A percentile compares a stretch with the other conserved stretches of the same genome.
Conservation (phyloP, 2,113 vertebrate species). For the Pollimyrus isidori region DNA sequence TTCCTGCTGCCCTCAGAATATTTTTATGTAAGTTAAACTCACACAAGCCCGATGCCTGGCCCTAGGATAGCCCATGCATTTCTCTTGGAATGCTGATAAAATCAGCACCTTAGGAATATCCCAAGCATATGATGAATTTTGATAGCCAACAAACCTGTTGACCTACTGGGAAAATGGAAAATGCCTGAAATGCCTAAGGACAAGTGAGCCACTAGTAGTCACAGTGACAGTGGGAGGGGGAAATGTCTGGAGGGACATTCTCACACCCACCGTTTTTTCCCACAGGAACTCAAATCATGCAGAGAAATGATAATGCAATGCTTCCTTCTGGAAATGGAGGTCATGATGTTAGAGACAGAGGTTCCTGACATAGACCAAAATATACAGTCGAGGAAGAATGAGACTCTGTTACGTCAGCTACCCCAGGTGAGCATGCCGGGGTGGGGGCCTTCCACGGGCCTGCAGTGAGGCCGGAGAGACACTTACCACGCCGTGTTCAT, state of each 20-base stretch:
- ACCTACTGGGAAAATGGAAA: neutral
- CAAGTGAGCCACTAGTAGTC: neutral
- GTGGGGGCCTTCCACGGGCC: too few relatives aligned
- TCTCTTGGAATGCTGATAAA: neutral
- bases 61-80: neutral
- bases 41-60: too few relatives aligned
- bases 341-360: neutral
- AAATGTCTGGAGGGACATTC: neutral
- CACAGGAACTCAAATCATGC: neutral
- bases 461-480: neutral
- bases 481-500: slow-evolving; percentile 2
- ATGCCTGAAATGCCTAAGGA: neutral
- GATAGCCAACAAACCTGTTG: neutral
- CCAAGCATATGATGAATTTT: neutral
- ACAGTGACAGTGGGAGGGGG: too few relatives aligned
- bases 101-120: too few relatives aligned
- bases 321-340: slow-evolving; percentile 6
- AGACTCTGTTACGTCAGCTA: neutral
- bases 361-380: neutral
- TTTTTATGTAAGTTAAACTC: too few relatives aligned
- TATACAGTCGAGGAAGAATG: neutral
- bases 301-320: neutral
- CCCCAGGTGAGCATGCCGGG: slow-evolving; percentile 8
- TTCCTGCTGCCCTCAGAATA: too few relatives aligned
- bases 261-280: neutral